phyloP scores from a whole-genome alignment of 2,113 vertebrate genomes.

The Malurus elegans region DNA sequence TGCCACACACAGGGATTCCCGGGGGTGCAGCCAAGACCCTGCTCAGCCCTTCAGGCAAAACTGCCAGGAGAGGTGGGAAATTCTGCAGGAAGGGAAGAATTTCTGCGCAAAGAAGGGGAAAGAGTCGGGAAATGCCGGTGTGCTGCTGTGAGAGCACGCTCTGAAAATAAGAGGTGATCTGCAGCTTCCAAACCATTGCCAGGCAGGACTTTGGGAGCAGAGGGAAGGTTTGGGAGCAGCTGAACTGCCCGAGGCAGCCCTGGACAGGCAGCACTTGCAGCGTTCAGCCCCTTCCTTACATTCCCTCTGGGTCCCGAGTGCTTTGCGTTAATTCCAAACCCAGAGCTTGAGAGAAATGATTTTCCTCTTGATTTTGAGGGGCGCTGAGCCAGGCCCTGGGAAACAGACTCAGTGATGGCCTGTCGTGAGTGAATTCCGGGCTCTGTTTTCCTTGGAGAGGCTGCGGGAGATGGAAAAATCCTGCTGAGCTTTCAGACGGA shows the following conservation, averaged over 20 bases:
- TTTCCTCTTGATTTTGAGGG: not conserved
- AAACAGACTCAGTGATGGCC: not conserved
- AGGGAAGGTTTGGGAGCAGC: not conserved
- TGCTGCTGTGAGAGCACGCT: not conserved
- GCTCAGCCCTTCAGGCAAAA: not conserved
- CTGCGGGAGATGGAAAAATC: not conserved
- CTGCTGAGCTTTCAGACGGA: not conserved
- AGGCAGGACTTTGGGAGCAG: not conserved
- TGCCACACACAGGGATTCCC: not conserved
- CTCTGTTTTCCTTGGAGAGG: not conserved
- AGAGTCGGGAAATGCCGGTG: rapidly evolving
- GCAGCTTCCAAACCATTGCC: not conserved
- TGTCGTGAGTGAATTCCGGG: not conserved
- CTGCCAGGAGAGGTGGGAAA: not conserved
- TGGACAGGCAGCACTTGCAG: not conserved
- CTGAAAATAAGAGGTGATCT: not conserved
- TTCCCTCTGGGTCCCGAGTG: not conserved
- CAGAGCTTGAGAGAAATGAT: not conserved
- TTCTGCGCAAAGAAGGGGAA: not conserved
- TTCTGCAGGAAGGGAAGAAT: not conserved
- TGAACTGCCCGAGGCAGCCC: not conserved
- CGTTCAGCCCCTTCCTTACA: not conserved
- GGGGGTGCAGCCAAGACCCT: not conserved
- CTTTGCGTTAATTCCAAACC: not conserved
- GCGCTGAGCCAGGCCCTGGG: rapidly evolving